Conservation (phyloP, 1,140 invertebrate species). For the Ruditapes philippinarum region DNA sequence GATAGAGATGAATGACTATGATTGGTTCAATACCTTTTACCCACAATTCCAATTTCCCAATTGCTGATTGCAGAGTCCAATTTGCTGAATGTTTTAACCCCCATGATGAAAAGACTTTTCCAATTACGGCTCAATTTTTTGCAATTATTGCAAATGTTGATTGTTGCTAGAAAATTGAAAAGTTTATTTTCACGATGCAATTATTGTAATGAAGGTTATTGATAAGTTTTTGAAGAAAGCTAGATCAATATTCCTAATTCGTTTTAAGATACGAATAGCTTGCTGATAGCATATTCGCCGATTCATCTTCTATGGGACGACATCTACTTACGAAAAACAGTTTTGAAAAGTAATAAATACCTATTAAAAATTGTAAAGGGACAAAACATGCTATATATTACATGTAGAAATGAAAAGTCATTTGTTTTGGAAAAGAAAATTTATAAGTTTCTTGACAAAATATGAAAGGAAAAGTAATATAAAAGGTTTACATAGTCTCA, state of each 20-base stretch:
- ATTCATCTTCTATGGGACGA: not conserved
- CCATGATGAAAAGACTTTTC: slow-evolving; percentile 58
- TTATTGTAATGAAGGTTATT: slow-evolving; percentile 64
- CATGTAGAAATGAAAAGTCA: too few relatives aligned
- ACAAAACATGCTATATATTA: too few relatives aligned
- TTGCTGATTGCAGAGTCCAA: slow-evolving; percentile 63
- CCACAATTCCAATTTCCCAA: slow-evolving; percentile 58
- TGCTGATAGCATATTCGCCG: slow-evolving; percentile 9
- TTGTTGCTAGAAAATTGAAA: slow-evolving; percentile 67
- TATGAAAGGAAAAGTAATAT: too few relatives aligned
- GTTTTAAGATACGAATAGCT: slow-evolving; percentile 53
- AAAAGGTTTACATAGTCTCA: too few relatives aligned
- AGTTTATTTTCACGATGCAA: slow-evolving; percentile 64
- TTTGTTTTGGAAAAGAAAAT: too few relatives aligned
- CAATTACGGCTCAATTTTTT: slow-evolving; percentile 62
- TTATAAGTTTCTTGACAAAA: too few relatives aligned
- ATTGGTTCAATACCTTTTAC: slow-evolving; percentile 65
- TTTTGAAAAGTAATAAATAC: not conserved
- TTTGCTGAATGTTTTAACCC: slow-evolving; percentile 51
- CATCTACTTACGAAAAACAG: not conserved
- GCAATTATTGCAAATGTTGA: slow-evolving; percentile 66
- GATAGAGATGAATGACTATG: slow-evolving; percentile 58
- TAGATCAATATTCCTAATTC: slow-evolving; percentile 55
- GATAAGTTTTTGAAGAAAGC: slow-evolving; percentile 62
- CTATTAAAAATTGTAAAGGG: not conserved